A percentile compares a stretch with the other conserved stretches of the same genome.
Evolutionary conservation across 2,888 invertebrate species (phyloP).

Genomic region (Agrotis ipsilon): DNA sequence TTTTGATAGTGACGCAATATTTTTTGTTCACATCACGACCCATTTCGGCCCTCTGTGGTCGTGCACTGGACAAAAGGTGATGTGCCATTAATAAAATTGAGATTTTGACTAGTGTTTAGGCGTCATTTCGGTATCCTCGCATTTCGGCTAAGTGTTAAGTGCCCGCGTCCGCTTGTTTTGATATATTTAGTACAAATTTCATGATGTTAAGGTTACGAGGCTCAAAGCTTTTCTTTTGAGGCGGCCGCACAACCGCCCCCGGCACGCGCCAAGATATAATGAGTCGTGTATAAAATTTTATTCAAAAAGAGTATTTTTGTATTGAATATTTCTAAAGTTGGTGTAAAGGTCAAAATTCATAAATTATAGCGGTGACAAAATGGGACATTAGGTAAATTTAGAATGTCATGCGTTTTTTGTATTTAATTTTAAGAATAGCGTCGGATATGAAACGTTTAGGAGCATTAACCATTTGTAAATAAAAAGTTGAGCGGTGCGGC

Average conservation of each 20-base stretch:
- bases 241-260: constrained; percentile 81
- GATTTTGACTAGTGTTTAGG: constrained; percentile 89
- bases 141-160: constrained; percentile 90
- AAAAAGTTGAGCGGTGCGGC: constrained; percentile 84
- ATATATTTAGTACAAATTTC: constrained; percentile 92
- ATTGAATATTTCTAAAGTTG: constrained; percentile 92
- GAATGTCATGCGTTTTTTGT: constrained; percentile 91
- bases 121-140: constrained; percentile 91
- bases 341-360: constrained; percentile 92
- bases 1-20: constrained; percentile 77
- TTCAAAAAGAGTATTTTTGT: constrained; percentile 92
- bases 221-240: constrained; percentile 91
- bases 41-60: constrained; percentile 64
- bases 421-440: constrained; percentile 92
- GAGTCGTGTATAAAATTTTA: constrained; percentile 91
- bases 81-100: constrained; percentile 72
- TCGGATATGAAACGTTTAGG: constrained; percentile 93
- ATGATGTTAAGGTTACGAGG: constrained; percentile 91
- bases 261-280: constrained; percentile 81
- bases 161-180: constrained; percentile 89
- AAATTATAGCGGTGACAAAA: constrained; percentile 90
- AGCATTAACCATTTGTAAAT: constrained; percentile 94
- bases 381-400: constrained; percentile 90
- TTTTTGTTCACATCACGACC: constrained; percentile 66
- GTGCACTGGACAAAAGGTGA: constrained; percentile 66